phyloP scores from a whole-genome alignment of 2,888 invertebrate genomes.

The Omphaloscelis lunosa region DNA sequence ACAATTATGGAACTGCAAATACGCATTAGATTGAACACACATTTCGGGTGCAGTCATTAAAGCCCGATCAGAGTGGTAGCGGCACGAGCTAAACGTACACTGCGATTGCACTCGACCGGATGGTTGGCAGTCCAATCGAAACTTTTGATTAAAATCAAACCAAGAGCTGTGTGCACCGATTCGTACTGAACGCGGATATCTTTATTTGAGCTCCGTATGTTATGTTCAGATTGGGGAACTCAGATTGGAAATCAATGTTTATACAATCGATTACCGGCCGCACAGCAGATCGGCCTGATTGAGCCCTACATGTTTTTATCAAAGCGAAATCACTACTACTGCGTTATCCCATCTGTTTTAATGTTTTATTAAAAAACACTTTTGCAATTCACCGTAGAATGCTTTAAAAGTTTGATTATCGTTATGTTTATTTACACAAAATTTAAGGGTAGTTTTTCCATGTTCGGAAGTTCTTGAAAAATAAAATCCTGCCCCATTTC shows the following conservation, averaged over 20 bases:
- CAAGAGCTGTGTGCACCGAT: conserved; percentile 79
- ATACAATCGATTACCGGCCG: conserved; percentile 80
- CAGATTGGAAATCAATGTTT: conserved; percentile 81
- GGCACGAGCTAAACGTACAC: conserved; percentile 73
- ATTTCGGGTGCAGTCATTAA: conserved; percentile 84
- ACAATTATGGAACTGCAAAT: conserved; percentile 86
- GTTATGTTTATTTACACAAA: background rate
- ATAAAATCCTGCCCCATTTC: background rate
- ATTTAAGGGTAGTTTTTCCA: background rate
- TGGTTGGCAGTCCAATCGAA: conserved; percentile 87
- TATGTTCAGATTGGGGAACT: conserved; percentile 83
- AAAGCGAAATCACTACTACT: conserved; percentile 41
- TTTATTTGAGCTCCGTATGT: conserved; percentile 87
- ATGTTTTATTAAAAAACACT: conserved; percentile 22
- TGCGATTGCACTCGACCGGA: conserved; percentile 81
- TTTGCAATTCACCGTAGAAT: conserved; percentile 3
- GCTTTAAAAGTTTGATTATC: conserved; percentile 9
- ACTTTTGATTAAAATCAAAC: conserved; percentile 91
- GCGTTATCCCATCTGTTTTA: background rate
- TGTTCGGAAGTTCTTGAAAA: background rate
- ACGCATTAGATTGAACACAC: conserved; percentile 86
- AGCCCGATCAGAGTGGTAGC: conserved; percentile 78
- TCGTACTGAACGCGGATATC: conserved; percentile 84
- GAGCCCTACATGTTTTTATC: conserved; percentile 63
- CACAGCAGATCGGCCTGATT: conserved; percentile 52